These are phyloP conservation scores for Alfaro cultratus DNA, from an alignment of 2,797 vertebrate genomes.

Conservation along the genomic window DNA sequence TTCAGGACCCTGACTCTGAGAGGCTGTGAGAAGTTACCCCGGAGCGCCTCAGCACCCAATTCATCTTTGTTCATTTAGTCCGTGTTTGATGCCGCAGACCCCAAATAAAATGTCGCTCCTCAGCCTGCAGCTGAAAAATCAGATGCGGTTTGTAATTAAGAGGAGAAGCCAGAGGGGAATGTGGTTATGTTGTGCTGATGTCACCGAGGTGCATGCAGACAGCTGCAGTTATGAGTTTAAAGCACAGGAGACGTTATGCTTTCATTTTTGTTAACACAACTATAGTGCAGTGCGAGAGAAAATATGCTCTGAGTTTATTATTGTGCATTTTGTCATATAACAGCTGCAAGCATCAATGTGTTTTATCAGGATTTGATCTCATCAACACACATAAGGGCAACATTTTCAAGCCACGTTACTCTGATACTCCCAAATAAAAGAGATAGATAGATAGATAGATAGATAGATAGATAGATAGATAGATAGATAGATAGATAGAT, in stretches of 20 bases:
- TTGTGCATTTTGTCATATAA: background rate
- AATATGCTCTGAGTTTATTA: background rate
- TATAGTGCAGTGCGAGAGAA: background rate
- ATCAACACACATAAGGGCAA: background rate
- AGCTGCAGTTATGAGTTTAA: slow-evolving; percentile 1
- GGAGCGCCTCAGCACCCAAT: slow-evolving; percentile 20
- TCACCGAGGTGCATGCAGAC: background rate
- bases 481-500: too few species aligned
- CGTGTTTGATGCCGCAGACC: slow-evolving; percentile 21
- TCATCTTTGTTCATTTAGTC: slow-evolving; percentile 33
- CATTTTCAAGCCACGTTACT: background rate
- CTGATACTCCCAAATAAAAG: background rate
- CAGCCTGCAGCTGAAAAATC: slow-evolving; percentile 8
- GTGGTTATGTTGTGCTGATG: slow-evolving; percentile 14
- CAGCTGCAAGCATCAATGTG: background rate
- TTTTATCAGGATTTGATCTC: background rate
- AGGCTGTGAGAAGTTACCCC: slow-evolving; percentile 24
- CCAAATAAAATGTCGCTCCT: slow-evolving; percentile 19
- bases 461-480: too few species aligned
- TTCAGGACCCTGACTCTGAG: slow-evolving; percentile 11
- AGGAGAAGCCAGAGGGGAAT: slow-evolving; percentile 6
- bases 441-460: too few species aligned
- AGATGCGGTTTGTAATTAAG: slow-evolving; percentile 1
- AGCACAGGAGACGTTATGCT: background rate
- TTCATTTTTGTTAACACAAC: background rate